Conservation (phyloP, 2,113 vertebrate genomes). For the Mirza zaza region DNA sequence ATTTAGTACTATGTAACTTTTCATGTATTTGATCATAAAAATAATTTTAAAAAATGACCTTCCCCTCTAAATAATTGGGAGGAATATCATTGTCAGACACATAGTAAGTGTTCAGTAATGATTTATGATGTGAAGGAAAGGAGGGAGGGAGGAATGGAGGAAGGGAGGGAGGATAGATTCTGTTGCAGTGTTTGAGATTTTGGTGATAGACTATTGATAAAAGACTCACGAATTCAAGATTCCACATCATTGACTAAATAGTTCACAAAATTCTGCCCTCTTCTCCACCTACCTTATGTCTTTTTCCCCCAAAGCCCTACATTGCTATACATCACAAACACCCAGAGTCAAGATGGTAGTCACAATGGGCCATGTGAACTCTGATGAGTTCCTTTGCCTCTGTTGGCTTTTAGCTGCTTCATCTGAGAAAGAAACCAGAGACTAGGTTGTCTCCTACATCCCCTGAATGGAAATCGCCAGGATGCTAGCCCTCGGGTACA, state of each 20-base stretch:
- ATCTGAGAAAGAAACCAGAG: not conserved
- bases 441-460: not conserved
- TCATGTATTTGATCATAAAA: constrained; percentile 19
- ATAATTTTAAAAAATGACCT: not conserved
- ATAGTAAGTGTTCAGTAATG: not conserved
- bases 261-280: not conserved
- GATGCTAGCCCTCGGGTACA: not conserved
- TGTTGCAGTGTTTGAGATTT: not conserved
- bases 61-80: not conserved
- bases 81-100: not conserved
- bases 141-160: not conserved
- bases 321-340: not conserved
- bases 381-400: not conserved
- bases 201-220: not conserved
- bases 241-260: not conserved
- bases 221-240: not conserved
- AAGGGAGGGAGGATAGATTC: not conserved
- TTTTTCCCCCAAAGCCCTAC: not conserved
- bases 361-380: not conserved
- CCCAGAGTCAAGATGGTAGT: not conserved
- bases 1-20: constrained; percentile 8
- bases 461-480: not conserved
- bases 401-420: not conserved
- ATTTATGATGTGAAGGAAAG: not conserved
- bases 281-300: not conserved